These are phyloP conservation scores for Benthosema pterotum DNA, from an alignment of 2,797 vertebrate species.

Conservation along the genomic window DNA sequence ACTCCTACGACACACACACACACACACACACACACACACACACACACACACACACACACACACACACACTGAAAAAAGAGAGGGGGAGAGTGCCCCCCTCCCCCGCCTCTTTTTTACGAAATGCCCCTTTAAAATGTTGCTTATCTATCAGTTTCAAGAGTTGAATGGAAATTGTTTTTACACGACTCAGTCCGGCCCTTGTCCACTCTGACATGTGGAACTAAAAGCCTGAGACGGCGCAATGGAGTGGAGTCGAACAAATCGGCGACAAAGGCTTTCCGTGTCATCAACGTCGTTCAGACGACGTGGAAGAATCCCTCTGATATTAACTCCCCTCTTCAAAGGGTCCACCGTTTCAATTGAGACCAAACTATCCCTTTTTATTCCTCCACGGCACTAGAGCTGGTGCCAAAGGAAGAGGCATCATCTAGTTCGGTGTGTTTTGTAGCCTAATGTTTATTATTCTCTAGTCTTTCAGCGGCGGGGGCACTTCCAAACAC, in stretches of 20 bases:
- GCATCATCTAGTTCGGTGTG: constrained; percentile 86
- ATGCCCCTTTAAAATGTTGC: constrained; percentile 41
- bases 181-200: constrained; percentile 60
- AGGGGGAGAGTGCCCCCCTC: neutral
- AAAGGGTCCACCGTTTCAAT: constrained; percentile 92
- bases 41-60: too few species aligned
- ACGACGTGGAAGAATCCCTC: constrained; percentile 94
- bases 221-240: constrained; percentile 89
- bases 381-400: constrained; percentile 84
- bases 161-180: constrained; percentile 62
- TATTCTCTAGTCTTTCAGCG: constrained; percentile 86
- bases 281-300: constrained; percentile 98
- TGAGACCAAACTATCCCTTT: constrained; percentile 91
- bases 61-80: too few species aligned
- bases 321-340: constrained; percentile 95
- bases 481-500: constrained; percentile 81
- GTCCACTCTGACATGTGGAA: constrained; percentile 76
- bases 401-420: constrained; percentile 89
- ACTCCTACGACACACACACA: too few species aligned
- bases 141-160: constrained; percentile 41
- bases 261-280: constrained; percentile 96
- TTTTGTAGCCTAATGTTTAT: constrained; percentile 84
- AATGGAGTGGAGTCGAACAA: constrained; percentile 92
- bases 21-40: too few species aligned
- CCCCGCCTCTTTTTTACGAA: constrained; percentile 23